Base-by-base conservation (phyloP, 2,888 invertebrate genomes). In the Tachina lurida region DNA sequence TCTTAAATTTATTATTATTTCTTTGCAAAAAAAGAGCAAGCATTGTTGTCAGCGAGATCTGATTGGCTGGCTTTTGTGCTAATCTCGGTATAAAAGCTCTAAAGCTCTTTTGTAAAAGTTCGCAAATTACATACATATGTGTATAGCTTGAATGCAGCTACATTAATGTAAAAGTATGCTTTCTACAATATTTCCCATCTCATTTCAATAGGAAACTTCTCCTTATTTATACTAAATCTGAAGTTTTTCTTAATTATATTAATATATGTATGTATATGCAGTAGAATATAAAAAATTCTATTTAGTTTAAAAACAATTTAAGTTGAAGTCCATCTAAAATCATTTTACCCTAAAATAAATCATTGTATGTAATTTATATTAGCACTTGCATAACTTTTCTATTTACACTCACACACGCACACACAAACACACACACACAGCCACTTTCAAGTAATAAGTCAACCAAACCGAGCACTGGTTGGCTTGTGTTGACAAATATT, bases 401-500 rank as follows among this genome's bases (percentile, higher is more conserved):
- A 31, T 31, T 31, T 31, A 31, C 5, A 0, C 7, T 7, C 10
- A 17, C 60, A 60, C 12, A 41, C 43, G 19, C 10, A 62, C 43
- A 62, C 4, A 17, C 17, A 15, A 31, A 22, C 1, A 52, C 15
- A 2, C 15, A n/a, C n/a, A 8, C 8, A 52, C 52, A 15, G 15
- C 52, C 15, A n/a, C 52, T 52, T 52, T 17, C 52, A 31, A 31
- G 31, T 31, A 31, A 31, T 31, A 45, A 13, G 17, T 41, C 10
- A 43, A 17, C 39, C 39, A 22, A 49, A 54, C 19, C 67, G 2
- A 71, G 0, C 10, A 3, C 4, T 2, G 10, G 31, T 12, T 39
- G n/a, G 8, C n/a, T n/a, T 47, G 47, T 43, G 19, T n/a, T 41
- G 49, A 60, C 77, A 78, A 68, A 60, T 67, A 49, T 60, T 68